Percentiles rank a stretch among this genome's conserved stretches.
Conservation (phyloP, 2,888 invertebrate genomes). For the Hirudinaria manillensis region DNA sequence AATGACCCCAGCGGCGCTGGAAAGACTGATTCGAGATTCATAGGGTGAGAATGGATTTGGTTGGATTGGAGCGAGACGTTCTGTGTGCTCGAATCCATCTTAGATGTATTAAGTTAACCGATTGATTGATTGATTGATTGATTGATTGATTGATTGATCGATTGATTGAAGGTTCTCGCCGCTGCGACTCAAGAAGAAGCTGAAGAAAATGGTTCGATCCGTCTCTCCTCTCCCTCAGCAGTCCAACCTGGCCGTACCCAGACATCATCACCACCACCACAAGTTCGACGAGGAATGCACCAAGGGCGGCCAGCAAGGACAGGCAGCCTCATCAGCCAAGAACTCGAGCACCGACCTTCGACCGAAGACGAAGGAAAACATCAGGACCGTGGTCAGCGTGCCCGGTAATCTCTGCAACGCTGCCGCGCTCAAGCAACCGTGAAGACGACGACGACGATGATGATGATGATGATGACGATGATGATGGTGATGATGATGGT, state of each 20-base stretch:
- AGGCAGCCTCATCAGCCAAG: neutral
- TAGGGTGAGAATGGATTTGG: slow-evolving; percentile 48
- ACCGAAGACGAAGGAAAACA: neutral
- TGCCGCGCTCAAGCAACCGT: neutral
- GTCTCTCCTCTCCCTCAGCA: slow-evolving; percentile 11
- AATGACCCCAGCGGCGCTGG: too few species aligned
- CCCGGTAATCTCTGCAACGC: slow-evolving; percentile 1
- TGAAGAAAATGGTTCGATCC: slow-evolving; percentile 40
- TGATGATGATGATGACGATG: neutral
- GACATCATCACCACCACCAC: slow-evolving; percentile 18
- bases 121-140: slow-evolving; percentile 7
- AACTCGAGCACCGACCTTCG: neutral
- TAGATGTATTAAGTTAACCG: too few species aligned
- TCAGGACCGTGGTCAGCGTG: neutral
- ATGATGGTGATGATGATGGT: neutral
- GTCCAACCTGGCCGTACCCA: slow-evolving; percentile 23
- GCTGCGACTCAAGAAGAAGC: slow-evolving; percentile 59
- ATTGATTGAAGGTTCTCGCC: slow-evolving; percentile 59
- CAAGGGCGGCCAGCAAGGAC: neutral
- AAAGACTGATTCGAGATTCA: too few species aligned
- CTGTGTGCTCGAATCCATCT: neutral
- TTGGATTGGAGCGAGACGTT: slow-evolving; percentile 48
- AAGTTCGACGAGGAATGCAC: slow-evolving; percentile 22
- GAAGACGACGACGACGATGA: too few species aligned
- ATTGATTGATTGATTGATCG: neutral